Percentiles rank a stretch among this genome's conserved stretches.
Evolutionary conservation across 1,140 invertebrate species (phyloP).

Genomic region (Akabosia matsudoensis): DNA sequence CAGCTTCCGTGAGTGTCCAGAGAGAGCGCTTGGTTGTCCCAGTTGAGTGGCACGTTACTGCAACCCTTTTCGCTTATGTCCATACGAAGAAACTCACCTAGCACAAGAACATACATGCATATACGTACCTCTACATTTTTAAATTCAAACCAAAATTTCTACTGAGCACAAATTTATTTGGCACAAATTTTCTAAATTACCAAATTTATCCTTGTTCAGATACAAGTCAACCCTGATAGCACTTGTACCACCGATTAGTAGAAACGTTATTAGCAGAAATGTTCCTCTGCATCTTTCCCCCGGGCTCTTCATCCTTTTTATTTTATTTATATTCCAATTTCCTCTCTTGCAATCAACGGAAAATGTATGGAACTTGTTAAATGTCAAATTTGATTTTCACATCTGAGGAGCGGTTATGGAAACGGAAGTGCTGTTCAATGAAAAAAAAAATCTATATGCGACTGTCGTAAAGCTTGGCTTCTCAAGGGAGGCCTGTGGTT

Average conservation of each 20-base stretch:
- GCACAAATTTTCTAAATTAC: constrained; percentile 6
- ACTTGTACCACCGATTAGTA: neutral
- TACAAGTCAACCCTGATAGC: constrained; percentile 21
- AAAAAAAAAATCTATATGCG: too few relatives aligned
- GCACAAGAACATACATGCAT: neutral
- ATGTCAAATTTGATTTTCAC: constrained; percentile 2
- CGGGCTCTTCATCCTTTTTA: neutral
- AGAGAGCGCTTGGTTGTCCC: constrained; percentile 33
- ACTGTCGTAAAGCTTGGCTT: neutral
- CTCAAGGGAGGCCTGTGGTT: constrained; percentile 14
- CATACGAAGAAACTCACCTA: constrained; percentile 37
- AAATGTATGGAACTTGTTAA: neutral
- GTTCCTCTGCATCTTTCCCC: neutral
- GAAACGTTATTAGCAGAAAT: neutral
- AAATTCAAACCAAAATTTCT: too few relatives aligned
- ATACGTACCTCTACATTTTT: too few relatives aligned
- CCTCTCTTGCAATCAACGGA: neutral
- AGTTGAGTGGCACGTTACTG: constrained; percentile 42
- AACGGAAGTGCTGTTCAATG: too few relatives aligned
- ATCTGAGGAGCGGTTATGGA: too few relatives aligned
- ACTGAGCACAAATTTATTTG: neutral
- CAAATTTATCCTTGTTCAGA: constrained; percentile 36
- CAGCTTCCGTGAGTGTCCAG: constrained; percentile 42
- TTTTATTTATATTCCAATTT: neutral
- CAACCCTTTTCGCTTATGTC: constrained; percentile 43